These are phyloP conservation scores for Caenorhabditis sp. DNA, from an alignment of 2,888 invertebrate species.

Conservation along the genomic window DNA sequence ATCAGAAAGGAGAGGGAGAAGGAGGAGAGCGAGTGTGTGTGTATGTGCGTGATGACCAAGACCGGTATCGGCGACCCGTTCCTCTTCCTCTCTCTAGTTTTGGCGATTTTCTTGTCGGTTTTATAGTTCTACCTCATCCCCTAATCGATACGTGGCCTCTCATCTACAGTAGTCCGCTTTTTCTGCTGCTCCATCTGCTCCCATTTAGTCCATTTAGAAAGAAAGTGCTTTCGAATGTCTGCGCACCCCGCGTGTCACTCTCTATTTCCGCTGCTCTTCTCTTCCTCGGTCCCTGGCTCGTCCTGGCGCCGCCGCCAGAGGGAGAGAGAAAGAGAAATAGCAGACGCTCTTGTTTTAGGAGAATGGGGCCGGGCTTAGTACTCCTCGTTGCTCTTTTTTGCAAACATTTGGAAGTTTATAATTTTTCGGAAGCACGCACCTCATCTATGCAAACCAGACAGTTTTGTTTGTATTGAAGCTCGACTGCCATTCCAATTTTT, in stretches of 20 bases:
- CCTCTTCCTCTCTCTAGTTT: background rate
- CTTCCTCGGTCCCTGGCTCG: slow-evolving; percentile 11
- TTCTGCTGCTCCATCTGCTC: slow-evolving; percentile 19
- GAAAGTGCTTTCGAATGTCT: slow-evolving; percentile 1
- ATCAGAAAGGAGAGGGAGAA: background rate
- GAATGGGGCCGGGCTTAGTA: too few species aligned
- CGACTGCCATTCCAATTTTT: too few species aligned
- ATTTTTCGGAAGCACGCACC: too few species aligned
- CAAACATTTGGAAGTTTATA: too few species aligned
- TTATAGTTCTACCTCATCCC: too few species aligned
- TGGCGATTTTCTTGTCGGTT: background rate
- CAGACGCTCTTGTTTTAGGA: too few species aligned
- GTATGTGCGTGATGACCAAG: background rate
- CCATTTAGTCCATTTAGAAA: slow-evolving; percentile 18
- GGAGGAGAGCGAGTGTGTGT: background rate
- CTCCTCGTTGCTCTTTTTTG: too few species aligned
- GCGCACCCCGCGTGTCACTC: background rate
- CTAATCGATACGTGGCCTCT: too few species aligned
- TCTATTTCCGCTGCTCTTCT: slow-evolving; percentile 8
- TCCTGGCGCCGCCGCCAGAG: slow-evolving; percentile 3
- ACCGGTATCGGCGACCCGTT: background rate
- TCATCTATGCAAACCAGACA: too few species aligned
- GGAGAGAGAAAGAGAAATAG: too few species aligned
- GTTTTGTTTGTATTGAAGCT: too few species aligned
- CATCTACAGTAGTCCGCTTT: too few species aligned